Evolutionary conservation across 2,113 vertebrate species (phyloP).

Genomic region (Hyla sarda): DNA sequence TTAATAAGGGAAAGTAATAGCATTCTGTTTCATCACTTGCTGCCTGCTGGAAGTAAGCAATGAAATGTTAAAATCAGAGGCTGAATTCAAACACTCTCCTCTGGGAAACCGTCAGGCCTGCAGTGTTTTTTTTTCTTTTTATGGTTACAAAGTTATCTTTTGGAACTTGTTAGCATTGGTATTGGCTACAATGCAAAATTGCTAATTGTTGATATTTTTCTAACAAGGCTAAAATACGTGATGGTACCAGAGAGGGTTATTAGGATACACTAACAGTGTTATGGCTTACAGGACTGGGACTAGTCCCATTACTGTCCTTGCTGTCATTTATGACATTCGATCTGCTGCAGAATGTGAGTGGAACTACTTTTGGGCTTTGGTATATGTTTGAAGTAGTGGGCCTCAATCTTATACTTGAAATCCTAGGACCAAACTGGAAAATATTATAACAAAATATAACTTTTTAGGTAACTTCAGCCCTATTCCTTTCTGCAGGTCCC

Average conservation of each 20-base stretch:
- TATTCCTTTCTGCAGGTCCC: too few species aligned
- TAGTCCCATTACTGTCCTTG: neutral
- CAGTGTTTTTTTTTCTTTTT: neutral
- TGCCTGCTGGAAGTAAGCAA: constrained; percentile 24
- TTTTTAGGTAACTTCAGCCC: too few species aligned
- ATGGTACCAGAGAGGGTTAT: neutral
- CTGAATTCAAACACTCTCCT: neutral
- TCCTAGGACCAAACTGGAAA: too few species aligned
- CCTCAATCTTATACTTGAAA: too few species aligned
- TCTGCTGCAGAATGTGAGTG: too few species aligned
- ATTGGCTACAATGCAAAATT: neutral
- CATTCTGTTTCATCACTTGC: constrained; percentile 37
- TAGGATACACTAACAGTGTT: neutral
- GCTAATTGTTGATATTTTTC: neutral
- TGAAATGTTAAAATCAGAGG: constrained; percentile 23
- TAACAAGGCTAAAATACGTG: neutral
- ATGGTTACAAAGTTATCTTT: constrained; percentile 12
- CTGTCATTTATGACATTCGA: neutral
- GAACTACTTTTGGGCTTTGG: too few species aligned
- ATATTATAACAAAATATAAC: too few species aligned
- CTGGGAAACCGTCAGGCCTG: neutral
- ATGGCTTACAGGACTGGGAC: neutral
- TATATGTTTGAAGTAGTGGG: too few species aligned
- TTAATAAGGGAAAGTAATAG: constrained; percentile 28
- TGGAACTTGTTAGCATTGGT: neutral